A percentile compares a stretch with the other conserved stretches of the same genome.
phyloP scores from a whole-genome alignment of 1,140 invertebrate species.

The Melanaphis sacchari region DNA sequence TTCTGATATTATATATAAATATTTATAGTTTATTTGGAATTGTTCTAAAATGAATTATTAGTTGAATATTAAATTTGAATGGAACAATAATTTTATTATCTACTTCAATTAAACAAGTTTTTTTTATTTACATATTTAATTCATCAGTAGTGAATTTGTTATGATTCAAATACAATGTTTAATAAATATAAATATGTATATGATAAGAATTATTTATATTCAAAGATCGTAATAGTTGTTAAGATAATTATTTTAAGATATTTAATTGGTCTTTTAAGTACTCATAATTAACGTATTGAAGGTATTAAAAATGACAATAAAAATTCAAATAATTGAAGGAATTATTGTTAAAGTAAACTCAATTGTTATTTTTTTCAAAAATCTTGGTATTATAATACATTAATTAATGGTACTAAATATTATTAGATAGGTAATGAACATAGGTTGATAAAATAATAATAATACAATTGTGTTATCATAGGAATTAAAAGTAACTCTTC shows the following conservation, averaged over 20 bases:
- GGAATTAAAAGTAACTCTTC: conserved; percentile 67
- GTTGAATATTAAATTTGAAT: background rate
- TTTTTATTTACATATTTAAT: background rate
- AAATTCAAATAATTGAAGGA: no score
- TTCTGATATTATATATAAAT: background rate
- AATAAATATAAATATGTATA: conserved; percentile 18
- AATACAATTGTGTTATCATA: conserved; percentile 68
- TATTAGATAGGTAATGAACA: conserved; percentile 56
- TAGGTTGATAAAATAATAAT: conserved; percentile 60
- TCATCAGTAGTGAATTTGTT: no score
- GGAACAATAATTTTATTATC: background rate
- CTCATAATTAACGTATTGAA: no score
- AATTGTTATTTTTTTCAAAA: no score
- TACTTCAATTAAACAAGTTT: background rate
- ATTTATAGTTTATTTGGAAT: background rate
- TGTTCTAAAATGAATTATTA: background rate
- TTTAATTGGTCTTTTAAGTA: no score
- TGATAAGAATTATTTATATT: background rate
- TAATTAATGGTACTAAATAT: conserved; percentile 60
- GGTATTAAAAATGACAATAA: no score
- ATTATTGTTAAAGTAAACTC: no score
- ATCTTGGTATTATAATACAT: conserved; percentile 55
- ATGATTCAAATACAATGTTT: conserved; percentile 17
- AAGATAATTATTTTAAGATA: no score
- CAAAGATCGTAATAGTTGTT: no score